Evolutionary conservation across 2,888 invertebrate species (phyloP).

Genomic region (Tromatobia lineatoria): DNA sequence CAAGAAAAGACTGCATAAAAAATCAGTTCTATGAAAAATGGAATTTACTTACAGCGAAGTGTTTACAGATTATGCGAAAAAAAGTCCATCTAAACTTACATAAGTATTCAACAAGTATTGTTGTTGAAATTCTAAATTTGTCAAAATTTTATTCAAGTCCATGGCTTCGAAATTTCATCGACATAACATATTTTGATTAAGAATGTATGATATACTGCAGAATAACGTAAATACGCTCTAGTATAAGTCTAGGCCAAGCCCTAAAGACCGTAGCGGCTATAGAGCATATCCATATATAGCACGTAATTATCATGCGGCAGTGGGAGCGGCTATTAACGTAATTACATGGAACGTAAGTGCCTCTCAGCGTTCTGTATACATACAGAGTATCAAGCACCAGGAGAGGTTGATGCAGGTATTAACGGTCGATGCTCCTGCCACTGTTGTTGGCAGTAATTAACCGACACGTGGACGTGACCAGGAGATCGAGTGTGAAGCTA

Average conservation of each 20-base stretch:
- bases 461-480: conserved; percentile 22
- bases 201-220: background rate
- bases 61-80: too few relatives aligned
- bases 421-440: conserved; percentile 26
- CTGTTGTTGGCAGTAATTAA: conserved; percentile 37
- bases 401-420: conserved; percentile 49
- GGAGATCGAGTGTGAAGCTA: background rate
- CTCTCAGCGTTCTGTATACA: conserved; percentile 57
- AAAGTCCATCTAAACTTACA: too few relatives aligned
- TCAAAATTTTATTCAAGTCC: too few relatives aligned
- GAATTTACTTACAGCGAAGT: too few relatives aligned
- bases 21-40: too few relatives aligned
- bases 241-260: conserved; percentile 45
- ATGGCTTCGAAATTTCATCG: too few relatives aligned
- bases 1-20: too few relatives aligned
- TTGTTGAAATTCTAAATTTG: too few relatives aligned
- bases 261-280: conserved; percentile 30
- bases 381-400: conserved; percentile 48
- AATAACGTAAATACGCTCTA: conserved; percentile 41
- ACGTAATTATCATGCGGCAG: conserved; percentile 69
- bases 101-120: too few relatives aligned
- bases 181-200: too few relatives aligned
- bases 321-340: conserved; percentile 68
- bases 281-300: conserved; percentile 36
- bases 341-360: conserved; percentile 70